Conservation (phyloP, 2,113 vertebrate genomes). For the Megaceryle maxima region DNA sequence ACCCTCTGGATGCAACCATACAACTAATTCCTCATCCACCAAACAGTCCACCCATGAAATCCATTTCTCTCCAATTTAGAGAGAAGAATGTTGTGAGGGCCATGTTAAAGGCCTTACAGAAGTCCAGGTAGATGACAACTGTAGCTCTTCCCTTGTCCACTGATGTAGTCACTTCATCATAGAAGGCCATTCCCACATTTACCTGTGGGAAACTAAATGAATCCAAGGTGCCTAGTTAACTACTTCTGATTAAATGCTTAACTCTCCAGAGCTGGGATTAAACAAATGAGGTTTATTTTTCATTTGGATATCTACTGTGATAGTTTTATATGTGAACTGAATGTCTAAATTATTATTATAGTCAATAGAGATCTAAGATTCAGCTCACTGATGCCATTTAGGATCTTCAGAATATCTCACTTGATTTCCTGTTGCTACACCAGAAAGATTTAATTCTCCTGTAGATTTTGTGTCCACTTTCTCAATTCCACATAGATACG, state of each 20-base stretch:
- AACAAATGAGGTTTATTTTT: not conserved
- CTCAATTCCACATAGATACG: not conserved
- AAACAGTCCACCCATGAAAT: no score
- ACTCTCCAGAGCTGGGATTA: not conserved
- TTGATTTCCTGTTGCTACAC: not conserved
- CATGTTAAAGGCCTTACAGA: no score
- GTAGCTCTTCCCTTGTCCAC: no score
- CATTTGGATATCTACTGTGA: not conserved
- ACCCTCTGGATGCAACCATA: no score
- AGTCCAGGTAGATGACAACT: no score
- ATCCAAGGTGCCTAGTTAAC: not conserved
- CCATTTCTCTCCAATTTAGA: no score
- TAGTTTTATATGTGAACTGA: not conserved
- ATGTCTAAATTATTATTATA: not conserved
- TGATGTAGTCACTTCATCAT: no score
- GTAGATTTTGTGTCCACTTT: not conserved
- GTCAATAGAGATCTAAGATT: not conserved
- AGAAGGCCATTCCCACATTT: not conserved
- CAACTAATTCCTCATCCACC: no score
- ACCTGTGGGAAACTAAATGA: not conserved
- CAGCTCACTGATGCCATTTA: not conserved
- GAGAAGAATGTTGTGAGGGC: no score
- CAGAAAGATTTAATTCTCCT: not conserved
- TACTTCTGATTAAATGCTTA: not conserved
- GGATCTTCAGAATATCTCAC: not conserved